A percentile compares a stretch with the other conserved stretches of the same genome.
Conservation (phyloP, 2,888 invertebrate species). For the Euphydryas editha region DNA sequence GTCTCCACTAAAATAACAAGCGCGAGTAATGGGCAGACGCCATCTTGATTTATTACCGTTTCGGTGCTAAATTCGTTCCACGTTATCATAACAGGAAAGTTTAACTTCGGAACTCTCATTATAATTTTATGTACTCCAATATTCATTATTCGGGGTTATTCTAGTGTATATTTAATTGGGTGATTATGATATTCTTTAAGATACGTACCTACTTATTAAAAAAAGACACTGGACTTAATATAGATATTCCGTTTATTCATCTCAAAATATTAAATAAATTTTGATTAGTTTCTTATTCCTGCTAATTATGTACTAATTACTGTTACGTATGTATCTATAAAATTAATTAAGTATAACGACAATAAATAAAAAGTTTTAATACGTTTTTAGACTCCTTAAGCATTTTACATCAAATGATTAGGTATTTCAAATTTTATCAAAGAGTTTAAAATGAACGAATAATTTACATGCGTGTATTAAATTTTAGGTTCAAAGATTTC, state of each 20-base stretch:
- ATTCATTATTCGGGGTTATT: constrained; percentile 21
- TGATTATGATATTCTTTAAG: not conserved
- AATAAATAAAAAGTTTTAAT: too few species aligned
- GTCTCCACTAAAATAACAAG: constrained; percentile 54
- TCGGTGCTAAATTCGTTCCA: constrained; percentile 31
- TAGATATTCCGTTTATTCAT: not conserved
- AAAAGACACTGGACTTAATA: not conserved
- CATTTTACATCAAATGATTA: too few species aligned
- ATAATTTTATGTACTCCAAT: constrained; percentile 16
- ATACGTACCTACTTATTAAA: not conserved
- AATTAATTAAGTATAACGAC: too few species aligned
- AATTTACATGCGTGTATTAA: too few species aligned
- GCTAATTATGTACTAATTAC: not conserved
- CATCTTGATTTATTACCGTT: constrained; percentile 37
- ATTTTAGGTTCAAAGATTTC: too few species aligned
- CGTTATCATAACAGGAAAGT: constrained; percentile 28
- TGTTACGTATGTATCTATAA: too few species aligned
- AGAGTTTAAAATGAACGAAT: too few species aligned
- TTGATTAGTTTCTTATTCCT: not conserved
- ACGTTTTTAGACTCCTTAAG: too few species aligned
- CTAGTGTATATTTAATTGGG: constrained; percentile 5
- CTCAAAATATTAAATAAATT: not conserved
- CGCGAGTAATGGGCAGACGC: constrained; percentile 31
- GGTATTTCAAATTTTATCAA: too few species aligned
- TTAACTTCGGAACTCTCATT: constrained; percentile 22